Conservation (phyloP, 2,113 vertebrate species). For the Emydura subglobosa region DNA sequence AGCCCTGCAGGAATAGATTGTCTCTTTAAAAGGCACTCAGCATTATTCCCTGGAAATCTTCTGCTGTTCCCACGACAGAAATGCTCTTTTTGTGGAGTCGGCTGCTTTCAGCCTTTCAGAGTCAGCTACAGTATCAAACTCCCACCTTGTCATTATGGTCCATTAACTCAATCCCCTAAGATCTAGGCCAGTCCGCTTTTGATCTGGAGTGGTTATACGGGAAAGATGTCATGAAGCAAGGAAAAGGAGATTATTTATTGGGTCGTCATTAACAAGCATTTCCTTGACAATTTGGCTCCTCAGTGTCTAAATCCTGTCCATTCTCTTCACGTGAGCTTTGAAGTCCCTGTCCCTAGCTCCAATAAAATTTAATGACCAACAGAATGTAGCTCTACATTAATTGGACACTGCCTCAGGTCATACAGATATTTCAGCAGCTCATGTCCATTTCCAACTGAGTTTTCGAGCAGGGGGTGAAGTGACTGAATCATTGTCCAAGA, state of each 20-base stretch:
- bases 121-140: background rate
- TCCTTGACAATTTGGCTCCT: background rate
- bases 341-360: background rate
- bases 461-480: accelerated
- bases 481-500: background rate
- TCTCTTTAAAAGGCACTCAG: accelerated
- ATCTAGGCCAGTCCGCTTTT: too few relatives aligned
- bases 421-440: background rate
- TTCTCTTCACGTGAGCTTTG: accelerated
- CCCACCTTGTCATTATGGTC: background rate
- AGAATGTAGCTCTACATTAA: background rate
- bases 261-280: too few relatives aligned
- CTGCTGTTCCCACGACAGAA: accelerated
- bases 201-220: background rate
- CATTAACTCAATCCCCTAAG: background rate
- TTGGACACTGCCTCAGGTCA: background rate
- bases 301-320: accelerated
- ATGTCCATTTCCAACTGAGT: background rate
- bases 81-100: background rate
- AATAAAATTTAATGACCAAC: accelerated
- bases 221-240: too few relatives aligned
- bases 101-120: background rate
- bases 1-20: too few relatives aligned
- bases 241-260: too few relatives aligned
- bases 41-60: background rate